Percentiles rank a stretch among this genome's conserved stretches.
Conservation (phyloP, 92 coral and sea anemone genomes). For the Heteractis magnifica region DNA sequence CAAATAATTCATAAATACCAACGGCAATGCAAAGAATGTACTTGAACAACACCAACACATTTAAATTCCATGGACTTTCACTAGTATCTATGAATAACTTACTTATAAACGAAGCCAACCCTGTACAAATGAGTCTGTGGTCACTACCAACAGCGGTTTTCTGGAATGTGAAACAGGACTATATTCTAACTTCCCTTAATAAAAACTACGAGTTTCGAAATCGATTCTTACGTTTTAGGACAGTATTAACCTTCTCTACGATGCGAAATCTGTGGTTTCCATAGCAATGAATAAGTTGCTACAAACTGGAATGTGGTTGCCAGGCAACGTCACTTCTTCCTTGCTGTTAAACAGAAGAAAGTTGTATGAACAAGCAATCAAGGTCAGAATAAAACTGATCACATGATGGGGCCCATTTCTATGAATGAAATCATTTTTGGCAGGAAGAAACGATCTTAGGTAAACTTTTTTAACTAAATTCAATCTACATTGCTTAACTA, state of each 20-base stretch:
- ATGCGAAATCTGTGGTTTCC: constrained; percentile 5
- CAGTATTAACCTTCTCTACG: not conserved
- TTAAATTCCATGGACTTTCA: too few species aligned
- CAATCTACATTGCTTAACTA: not conserved
- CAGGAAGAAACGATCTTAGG: too few species aligned
- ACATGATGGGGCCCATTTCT: not conserved
- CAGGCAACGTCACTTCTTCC: constrained; percentile 3
- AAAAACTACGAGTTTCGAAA: too few species aligned
- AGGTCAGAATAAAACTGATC: not conserved
- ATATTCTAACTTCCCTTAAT: too few species aligned
- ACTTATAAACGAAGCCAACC: too few species aligned
- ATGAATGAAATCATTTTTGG: not conserved
- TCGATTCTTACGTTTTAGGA: not conserved
- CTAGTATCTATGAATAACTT: too few species aligned
- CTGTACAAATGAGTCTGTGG: too few species aligned
- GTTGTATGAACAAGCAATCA: constrained; percentile 10
- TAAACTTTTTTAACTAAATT: not conserved
- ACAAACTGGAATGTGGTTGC: constrained; percentile 7
- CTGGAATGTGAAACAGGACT: too few species aligned
- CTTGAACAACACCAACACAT: too few species aligned
- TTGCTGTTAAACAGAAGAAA: not conserved
- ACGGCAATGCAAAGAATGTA: too few species aligned
- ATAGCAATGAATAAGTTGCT: constrained; percentile 9
- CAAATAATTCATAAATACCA: too few species aligned
- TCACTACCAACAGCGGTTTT: too few species aligned